Base-by-base conservation (phyloP, 2,113 vertebrate genomes). In the Triplophysa tibetana region DNA sequence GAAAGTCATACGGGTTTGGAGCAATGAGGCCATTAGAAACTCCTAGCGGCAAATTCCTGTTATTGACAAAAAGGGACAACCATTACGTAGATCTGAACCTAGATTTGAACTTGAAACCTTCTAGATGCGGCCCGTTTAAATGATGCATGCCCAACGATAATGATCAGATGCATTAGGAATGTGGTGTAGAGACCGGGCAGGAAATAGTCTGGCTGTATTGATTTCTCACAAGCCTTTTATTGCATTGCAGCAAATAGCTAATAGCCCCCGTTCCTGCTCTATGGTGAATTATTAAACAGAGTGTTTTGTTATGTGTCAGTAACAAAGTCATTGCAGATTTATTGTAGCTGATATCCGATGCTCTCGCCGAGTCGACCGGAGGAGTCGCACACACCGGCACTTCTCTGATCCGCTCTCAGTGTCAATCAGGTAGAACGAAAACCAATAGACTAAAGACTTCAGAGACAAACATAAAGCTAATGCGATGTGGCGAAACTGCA, bases 201-300 rank as follows among this genome's bases (percentile, higher is more conserved):
- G 85, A 81, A 87, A 85, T 87, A 88, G 88, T 91, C 88, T 87
- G 82, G 73, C 85, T 88, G 83, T 88, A 90, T 90, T 90, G 91
- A 92, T 92, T 89, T 89, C 85, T 85, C 83, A 87, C 88, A 83
- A 89, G 88, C 86, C 60, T 90, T 91, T 91, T 90, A 91, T 91
- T 90, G 90, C 88, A 86, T 85, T 87, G 82, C 79, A 85, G 89
- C 81, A 76, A 86, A 88, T 24, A 75, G 83, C 87, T 90, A 90
- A 89, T 89, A 87, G 84, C 87, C 84, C 81, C 82, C 87, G 85
- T 90, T 91, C 88, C 90, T 88, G 85, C 88, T 83, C 54, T 85
- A 72, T 77, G 77, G 89, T 93, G 88, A 91, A 92, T 93, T 89
- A 92, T 93, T 93, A 88, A 93, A 85, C 85, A 79, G 72, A 88